phyloP scores from a whole-genome alignment of 2,888 invertebrate species.

The Seira ritae region DNA sequence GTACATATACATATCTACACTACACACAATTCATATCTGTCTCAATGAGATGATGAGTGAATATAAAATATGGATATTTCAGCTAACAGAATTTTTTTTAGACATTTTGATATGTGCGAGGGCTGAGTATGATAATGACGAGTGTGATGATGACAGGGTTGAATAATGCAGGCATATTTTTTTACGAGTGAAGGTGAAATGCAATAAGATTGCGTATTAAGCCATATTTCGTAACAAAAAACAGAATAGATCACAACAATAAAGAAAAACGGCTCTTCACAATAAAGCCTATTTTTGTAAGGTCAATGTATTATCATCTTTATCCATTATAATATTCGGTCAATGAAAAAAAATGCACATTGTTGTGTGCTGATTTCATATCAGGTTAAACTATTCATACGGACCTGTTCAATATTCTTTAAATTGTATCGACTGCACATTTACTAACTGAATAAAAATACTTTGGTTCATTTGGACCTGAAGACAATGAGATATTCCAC shows the following conservation, averaged over 20 bases:
- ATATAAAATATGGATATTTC: no score
- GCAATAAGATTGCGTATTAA: constrained; percentile 47
- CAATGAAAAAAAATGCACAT: no score
- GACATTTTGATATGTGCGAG: constrained; percentile 46
- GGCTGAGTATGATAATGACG: constrained; percentile 61
- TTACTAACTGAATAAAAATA: no score
- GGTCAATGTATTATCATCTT: constrained; percentile 43
- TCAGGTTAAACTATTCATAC: no score
- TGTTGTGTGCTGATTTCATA: no score
- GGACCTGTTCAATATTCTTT: no score
- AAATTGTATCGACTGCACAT: no score
- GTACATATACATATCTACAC: constrained; percentile 23
- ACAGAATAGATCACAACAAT: constrained; percentile 33
- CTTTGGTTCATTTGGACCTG: no score
- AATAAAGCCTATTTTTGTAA: constrained; percentile 23
- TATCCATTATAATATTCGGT: background rate
- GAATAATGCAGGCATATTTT: constrained; percentile 57
- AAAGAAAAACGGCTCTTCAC: background rate
- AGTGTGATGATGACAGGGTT: constrained; percentile 64
- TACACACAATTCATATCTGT: background rate
- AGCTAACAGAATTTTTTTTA: constrained; percentile 28
- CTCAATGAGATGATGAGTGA: no score
- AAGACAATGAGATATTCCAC: no score
- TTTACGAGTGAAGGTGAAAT: constrained; percentile 60
- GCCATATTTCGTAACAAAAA: constrained; percentile 30